Base-by-base conservation (phyloP, 1,140 invertebrate genomes). In the Holcopasites calliopsidis region DNA sequence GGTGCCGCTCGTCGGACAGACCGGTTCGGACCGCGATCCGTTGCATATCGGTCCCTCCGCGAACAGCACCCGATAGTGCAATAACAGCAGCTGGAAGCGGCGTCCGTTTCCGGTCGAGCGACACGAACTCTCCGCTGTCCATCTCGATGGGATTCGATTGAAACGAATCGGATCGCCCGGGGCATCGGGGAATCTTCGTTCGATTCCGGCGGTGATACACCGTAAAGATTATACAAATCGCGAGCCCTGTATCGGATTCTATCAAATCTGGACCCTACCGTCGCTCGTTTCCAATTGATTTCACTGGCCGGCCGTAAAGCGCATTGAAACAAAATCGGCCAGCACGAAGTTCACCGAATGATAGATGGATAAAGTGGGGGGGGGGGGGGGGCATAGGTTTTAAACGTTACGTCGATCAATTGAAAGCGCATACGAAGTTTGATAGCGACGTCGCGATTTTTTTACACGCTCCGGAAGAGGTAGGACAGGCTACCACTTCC, bases 41-140 rank as follows among this genome's bases (percentile, higher is more conserved):
- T 35, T 47, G 40, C 50, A 52, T 55, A 31, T 47, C 61, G 35
- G 23, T 42, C 18, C 5, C 35, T 33, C 18, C 35, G 79, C 71
- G n/a, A 79, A 80, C 60, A 72, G 66, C 21, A 28, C 55, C 31
- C 52, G 68, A 33, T 42, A 61, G 73, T 82, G 80, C 80, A 82
- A 82, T 82, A 82, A 73, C 72, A 62, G n/a, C n/a, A n/a, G n/a
- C n/a, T n/a, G n/a, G n/a, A n/a, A 7, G 23, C 23, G 50, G 58
- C 42, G 7, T 31, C 1, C 40, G 70, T 28, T 73, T 26, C 31
- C 21, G 23, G 5, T 62, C 57, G 55, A 64, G n/a, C 4, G 23
- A 4, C 47, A 10, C 47, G 47, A 23, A 6, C 13, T 10, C 35
- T 28, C n/a, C n/a, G n/a, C 13, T 13, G 11, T 38, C 10, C 11